A percentile compares a stretch with the other conserved stretches of the same genome.
Evolutionary conservation across 2,113 vertebrate species (phyloP).

Genomic region (Cynoglossus semilaevis): DNA sequence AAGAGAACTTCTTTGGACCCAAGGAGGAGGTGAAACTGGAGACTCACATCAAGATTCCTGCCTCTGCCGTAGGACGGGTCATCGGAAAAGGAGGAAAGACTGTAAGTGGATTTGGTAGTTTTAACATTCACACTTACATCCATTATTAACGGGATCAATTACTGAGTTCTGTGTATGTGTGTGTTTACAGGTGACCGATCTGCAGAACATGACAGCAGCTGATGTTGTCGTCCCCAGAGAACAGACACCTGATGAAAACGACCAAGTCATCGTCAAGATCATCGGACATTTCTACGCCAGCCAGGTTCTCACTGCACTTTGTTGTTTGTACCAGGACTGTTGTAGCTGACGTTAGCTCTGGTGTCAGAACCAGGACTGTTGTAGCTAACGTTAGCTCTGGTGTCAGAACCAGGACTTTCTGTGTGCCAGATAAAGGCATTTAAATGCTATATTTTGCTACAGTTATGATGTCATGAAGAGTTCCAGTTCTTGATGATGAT

Average conservation of each 20-base stretch:
- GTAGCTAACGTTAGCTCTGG: no score
- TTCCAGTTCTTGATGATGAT: neutral
- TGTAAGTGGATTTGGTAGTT: conserved; percentile 72
- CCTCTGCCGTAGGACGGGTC: conserved; percentile 87
- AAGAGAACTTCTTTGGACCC: conserved; percentile 92
- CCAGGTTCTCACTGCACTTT: conserved; percentile 77
- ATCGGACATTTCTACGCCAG: conserved; percentile 97
- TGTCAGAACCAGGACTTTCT: no score
- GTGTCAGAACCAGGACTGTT: no score
- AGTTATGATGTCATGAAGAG: neutral
- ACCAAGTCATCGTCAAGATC: conserved; percentile 96
- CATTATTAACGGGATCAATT: no score
- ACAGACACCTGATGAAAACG: conserved; percentile 91
- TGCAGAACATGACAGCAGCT: conserved; percentile 93
- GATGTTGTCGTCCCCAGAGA: conserved; percentile 95
- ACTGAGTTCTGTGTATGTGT: no score
- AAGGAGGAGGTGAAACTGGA: conserved; percentile 96
- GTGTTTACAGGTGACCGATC: conserved; percentile 84
- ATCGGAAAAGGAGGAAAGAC: conserved; percentile 95
- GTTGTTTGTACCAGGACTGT: neutral
- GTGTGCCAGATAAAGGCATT: no score
- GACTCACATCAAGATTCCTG: conserved; percentile 91
- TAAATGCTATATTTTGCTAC: no score
- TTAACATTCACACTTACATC: no score
- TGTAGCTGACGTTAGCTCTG: no score